These are phyloP conservation scores for Thamnaconus septentrionalis DNA, from an alignment of 2,113 vertebrate species.

Conservation along the genomic window DNA sequence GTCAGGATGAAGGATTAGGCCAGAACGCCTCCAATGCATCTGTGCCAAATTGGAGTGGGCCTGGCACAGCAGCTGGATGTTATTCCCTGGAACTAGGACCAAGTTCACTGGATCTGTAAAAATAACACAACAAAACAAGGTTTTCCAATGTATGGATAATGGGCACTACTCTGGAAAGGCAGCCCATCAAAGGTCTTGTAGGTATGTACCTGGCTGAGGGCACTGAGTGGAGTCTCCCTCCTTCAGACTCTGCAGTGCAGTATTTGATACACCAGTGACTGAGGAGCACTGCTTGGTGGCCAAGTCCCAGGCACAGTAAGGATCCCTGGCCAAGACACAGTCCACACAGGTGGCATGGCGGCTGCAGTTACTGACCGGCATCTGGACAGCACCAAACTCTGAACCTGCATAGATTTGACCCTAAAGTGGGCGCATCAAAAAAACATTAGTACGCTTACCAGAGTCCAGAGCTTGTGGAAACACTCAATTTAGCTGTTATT, in stretches of 20 bases:
- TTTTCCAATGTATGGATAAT: neutral
- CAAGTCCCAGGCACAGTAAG: slow-evolving; percentile 78
- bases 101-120: slow-evolving; percentile 55
- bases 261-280: slow-evolving; percentile 55
- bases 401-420: slow-evolving; percentile 77
- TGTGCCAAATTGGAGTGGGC: neutral
- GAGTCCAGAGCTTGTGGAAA: too few relatives aligned
- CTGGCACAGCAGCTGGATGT: slow-evolving; percentile 48
- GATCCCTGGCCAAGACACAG: slow-evolving; percentile 80
- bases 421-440: slow-evolving; percentile 34
- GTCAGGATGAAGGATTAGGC: neutral
- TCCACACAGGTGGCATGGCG: slow-evolving; percentile 71
- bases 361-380: slow-evolving; percentile 70
- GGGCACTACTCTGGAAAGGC: neutral
- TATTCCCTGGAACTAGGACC: slow-evolving; percentile 59
- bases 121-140: slow-evolving; percentile 11
- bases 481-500: too few relatives aligned
- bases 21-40: neutral
- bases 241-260: slow-evolving; percentile 77
- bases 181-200: neutral
- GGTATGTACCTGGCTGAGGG: slow-evolving; percentile 55
- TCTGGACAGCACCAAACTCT: slow-evolving; percentile 68
- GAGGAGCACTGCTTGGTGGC: slow-evolving; percentile 33
- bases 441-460: neutral
- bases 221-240: slow-evolving; percentile 69